A percentile compares a stretch with the other conserved stretches of the same genome.
Evolutionary conservation across 2,888 invertebrate genomes (phyloP).

Genomic region (Nomada fucata): DNA sequence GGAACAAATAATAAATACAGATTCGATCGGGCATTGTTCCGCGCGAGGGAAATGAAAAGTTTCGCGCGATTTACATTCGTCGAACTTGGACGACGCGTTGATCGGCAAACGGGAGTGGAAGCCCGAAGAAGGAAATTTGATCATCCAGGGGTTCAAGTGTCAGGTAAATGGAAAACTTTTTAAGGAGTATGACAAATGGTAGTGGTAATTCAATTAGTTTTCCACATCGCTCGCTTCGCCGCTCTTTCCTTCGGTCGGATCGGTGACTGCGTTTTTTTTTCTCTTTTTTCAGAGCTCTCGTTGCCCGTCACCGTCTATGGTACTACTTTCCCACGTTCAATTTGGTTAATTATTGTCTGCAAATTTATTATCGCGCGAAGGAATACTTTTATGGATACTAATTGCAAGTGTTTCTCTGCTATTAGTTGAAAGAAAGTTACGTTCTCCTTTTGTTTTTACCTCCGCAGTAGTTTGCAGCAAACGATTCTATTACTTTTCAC

Average conservation of each 20-base stretch:
- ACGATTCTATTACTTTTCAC: not conserved
- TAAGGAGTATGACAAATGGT: slow-evolving; percentile 4
- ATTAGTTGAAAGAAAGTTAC: too few species aligned
- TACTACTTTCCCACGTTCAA: not conserved
- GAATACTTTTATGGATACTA: too few species aligned
- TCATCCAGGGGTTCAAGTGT: not conserved
- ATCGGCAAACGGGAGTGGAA: not conserved
- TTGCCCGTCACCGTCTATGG: not conserved
- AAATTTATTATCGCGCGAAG: too few species aligned
- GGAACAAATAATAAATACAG: slow-evolving; percentile 18
- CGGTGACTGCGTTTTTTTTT: not conserved
- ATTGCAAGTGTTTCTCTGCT: too few species aligned
- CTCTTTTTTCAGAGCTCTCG: not conserved
- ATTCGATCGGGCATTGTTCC: not conserved
- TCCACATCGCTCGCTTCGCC: slow-evolving; percentile 18
- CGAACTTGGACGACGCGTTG: not conserved
- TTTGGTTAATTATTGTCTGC: too few species aligned
- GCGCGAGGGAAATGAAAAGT: slow-evolving; percentile 7
- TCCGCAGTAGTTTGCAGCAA: not conserved
- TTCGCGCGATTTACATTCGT: not conserved
- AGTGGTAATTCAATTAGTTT: slow-evolving; percentile 24
- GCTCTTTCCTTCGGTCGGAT: not conserved
- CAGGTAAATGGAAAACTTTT: slow-evolving; percentile 5
- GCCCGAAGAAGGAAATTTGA: slow-evolving; percentile 9
- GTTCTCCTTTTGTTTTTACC: not conserved